Evolutionary conservation across 2,888 invertebrate species (phyloP), one percentile per base, ranked within the genome.

Genomic region (Lycia hirtaria): DNA sequence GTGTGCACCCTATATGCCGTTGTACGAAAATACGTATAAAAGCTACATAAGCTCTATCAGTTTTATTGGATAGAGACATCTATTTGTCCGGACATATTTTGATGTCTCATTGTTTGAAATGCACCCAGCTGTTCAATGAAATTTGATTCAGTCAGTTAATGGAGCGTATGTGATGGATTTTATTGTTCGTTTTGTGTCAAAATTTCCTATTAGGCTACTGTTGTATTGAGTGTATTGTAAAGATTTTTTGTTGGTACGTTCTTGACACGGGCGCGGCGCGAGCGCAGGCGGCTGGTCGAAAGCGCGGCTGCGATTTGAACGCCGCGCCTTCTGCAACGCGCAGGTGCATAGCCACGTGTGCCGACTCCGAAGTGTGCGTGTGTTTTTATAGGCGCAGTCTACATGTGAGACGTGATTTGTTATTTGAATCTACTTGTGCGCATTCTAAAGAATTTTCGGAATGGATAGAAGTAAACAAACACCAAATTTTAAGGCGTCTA

Each of bases 121-220:
- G 69, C 68, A 73, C 78, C 77, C 88, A 90, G 87, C 83, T 90
- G 89, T 85, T 83, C 82, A 77, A 80, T 83, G 87, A 79, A 86
- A 88, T 86, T 83, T 81, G 86, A 88, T 85, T 83, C 86, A 77
- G 74, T 75, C 79, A 75, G 71, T 78, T 83, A 88, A 88, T 87
- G 85, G 85, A 81, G 81, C 81, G 83, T 76, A 75, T 82, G 80
- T 73, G 80, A 80, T 75, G 71, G 69, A 68, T 60, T 78, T 78
- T 72, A 80, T 83, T 80, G 76, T 75, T 62, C 60, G 63, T 60
- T 72, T 71, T 72, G 60, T 70, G 69, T 74, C 69, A 68, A 72
- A 78, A 68, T 72, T 70, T 67, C 67, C 66, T 68, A 75, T 67
- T 50, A 67, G 55, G 69, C 72, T 73, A 69, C 71, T 56, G 70